phyloP scores from a whole-genome alignment of 1,140 invertebrate species.

The Brachionus manjavacas region DNA sequence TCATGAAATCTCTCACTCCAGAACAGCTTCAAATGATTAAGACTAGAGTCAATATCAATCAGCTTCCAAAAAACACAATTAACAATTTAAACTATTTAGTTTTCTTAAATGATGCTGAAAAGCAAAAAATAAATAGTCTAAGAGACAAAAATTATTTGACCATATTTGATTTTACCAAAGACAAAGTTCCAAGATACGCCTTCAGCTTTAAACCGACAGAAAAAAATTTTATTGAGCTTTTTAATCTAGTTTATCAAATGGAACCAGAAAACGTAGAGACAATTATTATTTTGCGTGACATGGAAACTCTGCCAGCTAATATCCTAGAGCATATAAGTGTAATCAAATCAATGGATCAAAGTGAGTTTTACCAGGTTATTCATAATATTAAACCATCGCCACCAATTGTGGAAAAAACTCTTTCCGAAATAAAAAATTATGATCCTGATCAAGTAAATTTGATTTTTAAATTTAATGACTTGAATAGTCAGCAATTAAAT shows the following conservation, averaged over 20 bases:
- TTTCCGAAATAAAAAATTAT: background rate
- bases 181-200: background rate
- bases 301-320: background rate
- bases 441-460: background rate
- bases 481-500: background rate
- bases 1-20: background rate
- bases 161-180: background rate
- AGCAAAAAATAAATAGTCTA: background rate
- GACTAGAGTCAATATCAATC: background rate
- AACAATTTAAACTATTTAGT: background rate
- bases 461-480: background rate
- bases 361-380: background rate
- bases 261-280: background rate
- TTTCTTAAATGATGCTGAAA: background rate
- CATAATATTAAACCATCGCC: background rate
- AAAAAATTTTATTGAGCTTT: background rate
- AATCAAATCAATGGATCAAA: background rate
- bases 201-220: background rate
- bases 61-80: background rate
- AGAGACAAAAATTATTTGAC: background rate
- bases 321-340: background rate
- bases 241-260: background rate
- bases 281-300: background rate
- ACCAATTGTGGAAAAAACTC: background rate
- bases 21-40: background rate